Base-by-base conservation (phyloP, 2,113 vertebrate genomes). In the Pterocles orientalis region DNA sequence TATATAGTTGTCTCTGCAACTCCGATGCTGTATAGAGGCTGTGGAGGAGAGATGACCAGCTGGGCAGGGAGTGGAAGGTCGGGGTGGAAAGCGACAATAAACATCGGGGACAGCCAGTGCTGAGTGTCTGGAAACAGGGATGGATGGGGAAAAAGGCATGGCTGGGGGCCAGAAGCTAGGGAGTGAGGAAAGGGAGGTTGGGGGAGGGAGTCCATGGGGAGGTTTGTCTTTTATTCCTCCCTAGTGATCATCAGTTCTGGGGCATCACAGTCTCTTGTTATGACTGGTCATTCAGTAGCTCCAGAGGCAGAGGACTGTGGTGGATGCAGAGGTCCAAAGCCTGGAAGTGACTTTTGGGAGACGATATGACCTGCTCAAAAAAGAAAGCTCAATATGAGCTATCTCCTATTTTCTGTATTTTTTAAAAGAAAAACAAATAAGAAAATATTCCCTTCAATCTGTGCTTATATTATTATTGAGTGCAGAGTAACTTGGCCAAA, bases 201-300 rank as follows among this genome's bases (percentile, higher is more conserved):
- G 4, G 5, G 14, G 16, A 73, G 8, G 16, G 14, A 45, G 3
- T 47, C 26, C 20, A 31, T 58, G 20, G 18, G 18, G 9, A 53
- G 69, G 24, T 39, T 18, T 3, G 26, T 29, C 7, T 65, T 70
- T 71, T 51, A n/a, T 31, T 12, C 14, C 16, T 70, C 7, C 10
- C 16, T 48, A 50, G n/a, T 0, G 1, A 8, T 71, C 17, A 14
- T 16, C 14, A 61, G 12, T 0, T 0, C 3, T 31, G 45, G 31
- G 4, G 12, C 14, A 3, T 7, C 23, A 65, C 25, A 29, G 13
- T 4, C 7, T 54, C 8, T 13, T 53, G 3, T 47, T 88, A 50
- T 0, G 1, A 33, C 10, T 0, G 2, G 17, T 48, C 39, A 26
- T 6, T 71, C 14, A n/a, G 23, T 16, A 28, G 24, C 20, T 85